Percentiles rank a stretch among this genome's conserved stretches.
Evolutionary conservation across 2,888 invertebrate species (phyloP).

Genomic region (Helicoverpa assulta): DNA sequence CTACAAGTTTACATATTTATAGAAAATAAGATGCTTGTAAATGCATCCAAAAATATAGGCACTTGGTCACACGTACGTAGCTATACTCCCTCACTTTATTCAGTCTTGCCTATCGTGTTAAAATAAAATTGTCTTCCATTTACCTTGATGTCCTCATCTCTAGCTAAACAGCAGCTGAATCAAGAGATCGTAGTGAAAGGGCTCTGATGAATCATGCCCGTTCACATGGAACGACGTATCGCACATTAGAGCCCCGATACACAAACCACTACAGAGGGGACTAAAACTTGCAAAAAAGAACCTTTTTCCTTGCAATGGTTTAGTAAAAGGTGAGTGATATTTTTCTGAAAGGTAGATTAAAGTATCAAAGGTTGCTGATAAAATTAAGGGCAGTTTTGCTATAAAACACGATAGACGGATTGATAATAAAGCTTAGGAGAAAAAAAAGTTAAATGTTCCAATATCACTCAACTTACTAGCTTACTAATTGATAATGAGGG

Average conservation of each 20-base stretch:
- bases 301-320: conserved; percentile 10
- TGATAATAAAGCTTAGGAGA: background rate
- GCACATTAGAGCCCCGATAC: conserved; percentile 71
- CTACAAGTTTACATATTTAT: no score
- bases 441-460: conserved; percentile 36
- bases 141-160: conserved; percentile 62
- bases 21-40: no score
- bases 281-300: conserved; percentile 61
- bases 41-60: no score
- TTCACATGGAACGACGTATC: conserved; percentile 81
- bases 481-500: conserved; percentile 44
- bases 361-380: no score
- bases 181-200: conserved; percentile 86
- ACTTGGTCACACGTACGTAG: no score
- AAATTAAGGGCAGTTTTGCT: no score
- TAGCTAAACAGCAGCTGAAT: conserved; percentile 80
- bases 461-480: conserved; percentile 42
- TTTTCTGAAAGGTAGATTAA: background rate
- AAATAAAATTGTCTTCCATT: conserved; percentile 3
- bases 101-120: background rate
- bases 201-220: conserved; percentile 86
- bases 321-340: background rate
- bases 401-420: no score
- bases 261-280: conserved; percentile 70
- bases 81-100: no score